A percentile compares a stretch with the other conserved stretches of the same genome.
These are phyloP conservation scores for Danio rerio DNA, from an alignment of 2,113 vertebrate species.

Conservation along the genomic window DNA sequence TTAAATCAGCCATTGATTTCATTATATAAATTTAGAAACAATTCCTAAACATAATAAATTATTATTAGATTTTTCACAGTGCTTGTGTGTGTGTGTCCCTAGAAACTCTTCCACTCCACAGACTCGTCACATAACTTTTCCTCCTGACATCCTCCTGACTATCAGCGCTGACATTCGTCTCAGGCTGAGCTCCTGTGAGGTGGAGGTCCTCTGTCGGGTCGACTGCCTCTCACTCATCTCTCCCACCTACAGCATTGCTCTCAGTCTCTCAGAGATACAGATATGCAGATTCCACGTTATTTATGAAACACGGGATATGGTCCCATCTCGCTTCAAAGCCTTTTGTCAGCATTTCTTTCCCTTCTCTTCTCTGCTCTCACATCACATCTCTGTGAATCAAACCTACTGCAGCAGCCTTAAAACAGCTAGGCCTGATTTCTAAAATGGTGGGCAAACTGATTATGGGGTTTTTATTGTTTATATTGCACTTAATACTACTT, in stretches of 20 bases:
- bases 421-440: conserved; percentile 11
- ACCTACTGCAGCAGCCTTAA: conserved; percentile 7
- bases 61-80: not conserved
- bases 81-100: not conserved
- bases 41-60: no score
- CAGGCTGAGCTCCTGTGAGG: conserved; percentile 25
- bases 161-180: conserved; percentile 21
- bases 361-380: conserved; percentile 40
- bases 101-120: conserved; percentile 23
- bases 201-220: conserved; percentile 36
- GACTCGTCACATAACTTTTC: conserved; percentile 34
- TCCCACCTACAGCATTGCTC: conserved; percentile 25
- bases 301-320: conserved; percentile 51
- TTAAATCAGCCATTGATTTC: no score
- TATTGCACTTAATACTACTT: no score
- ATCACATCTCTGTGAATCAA: conserved; percentile 42
- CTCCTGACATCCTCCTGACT: conserved; percentile 24
- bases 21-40: no score
- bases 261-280: not conserved
- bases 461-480: no score
- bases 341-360: conserved; percentile 59
- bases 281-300: conserved; percentile 52
- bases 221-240: conserved; percentile 28
- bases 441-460: conserved; percentile 19
- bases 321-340: conserved; percentile 48